These are phyloP conservation scores for Sebastes dallii DNA, from an alignment of 2,797 vertebrate genomes.

Conservation along the genomic window DNA sequence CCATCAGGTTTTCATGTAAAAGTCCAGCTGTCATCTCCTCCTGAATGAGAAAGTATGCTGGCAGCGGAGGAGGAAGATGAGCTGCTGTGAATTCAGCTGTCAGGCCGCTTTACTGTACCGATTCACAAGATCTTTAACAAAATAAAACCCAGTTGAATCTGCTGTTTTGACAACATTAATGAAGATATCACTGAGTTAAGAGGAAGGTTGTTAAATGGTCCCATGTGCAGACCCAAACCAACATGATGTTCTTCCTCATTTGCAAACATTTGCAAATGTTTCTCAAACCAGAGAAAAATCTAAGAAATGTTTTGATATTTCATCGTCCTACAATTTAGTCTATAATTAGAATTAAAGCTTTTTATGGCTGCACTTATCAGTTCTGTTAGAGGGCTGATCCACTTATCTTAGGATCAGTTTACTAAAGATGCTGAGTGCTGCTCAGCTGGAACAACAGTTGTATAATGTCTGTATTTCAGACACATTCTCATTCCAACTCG, in stretches of 20 bases:
- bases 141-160: background rate
- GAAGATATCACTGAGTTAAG: background rate
- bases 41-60: background rate
- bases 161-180: background rate
- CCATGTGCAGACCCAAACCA: background rate
- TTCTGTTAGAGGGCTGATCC: too few species aligned
- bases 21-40: constrained; percentile 48
- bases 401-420: too few species aligned
- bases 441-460: too few species aligned
- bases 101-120: background rate
- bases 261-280: too few species aligned
- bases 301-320: too few species aligned
- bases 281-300: background rate
- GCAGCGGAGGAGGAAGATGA: background rate
- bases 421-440: too few species aligned
- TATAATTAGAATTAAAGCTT: background rate
- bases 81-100: background rate
- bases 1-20: constrained; percentile 42
- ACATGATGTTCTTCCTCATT: background rate
- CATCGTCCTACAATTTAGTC: background rate
- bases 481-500: too few species aligned
- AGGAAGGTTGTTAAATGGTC: background rate
- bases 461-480: too few species aligned
- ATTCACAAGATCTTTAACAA: background rate
- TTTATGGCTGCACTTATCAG: background rate